These are phyloP conservation scores for Pica pica DNA, from an alignment of 2,113 vertebrate species.

Conservation along the genomic window DNA sequence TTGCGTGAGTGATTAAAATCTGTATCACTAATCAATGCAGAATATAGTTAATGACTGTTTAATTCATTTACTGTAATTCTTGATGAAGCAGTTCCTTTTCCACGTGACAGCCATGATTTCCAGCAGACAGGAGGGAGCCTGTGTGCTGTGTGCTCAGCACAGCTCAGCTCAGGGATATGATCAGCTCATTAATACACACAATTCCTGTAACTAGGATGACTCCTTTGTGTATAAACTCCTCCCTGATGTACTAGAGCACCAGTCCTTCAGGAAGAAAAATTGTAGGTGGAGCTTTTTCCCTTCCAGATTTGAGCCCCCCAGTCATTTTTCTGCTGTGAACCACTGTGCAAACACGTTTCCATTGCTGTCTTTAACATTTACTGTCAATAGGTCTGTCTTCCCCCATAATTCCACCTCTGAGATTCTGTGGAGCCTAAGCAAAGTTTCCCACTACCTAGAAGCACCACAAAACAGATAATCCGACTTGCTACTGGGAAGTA, in stretches of 20 bases:
- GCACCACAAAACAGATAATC: not conserved
- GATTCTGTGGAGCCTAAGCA: not conserved
- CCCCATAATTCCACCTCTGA: not conserved
- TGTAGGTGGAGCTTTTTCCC: not conserved
- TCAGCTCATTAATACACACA: not conserved
- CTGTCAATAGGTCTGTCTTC: not conserved
- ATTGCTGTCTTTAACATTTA: not conserved
- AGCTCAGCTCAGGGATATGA: not conserved
- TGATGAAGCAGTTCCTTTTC: not conserved
- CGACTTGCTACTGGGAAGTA: not conserved
- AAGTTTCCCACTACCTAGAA: not conserved
- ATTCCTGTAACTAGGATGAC: accelerated
- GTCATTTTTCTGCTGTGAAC: not conserved
- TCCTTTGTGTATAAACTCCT: not conserved
- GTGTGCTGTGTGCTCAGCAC: not conserved
- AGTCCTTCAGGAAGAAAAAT: not conserved
- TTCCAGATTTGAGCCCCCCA: not conserved
- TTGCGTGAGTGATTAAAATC: not conserved
- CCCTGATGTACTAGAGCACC: not conserved
- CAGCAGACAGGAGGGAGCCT: not conserved
- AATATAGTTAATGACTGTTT: constrained; percentile 19
- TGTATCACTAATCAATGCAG: not conserved
- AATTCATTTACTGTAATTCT: constrained; percentile 41
- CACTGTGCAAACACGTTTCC: not conserved
- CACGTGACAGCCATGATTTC: not conserved